These are phyloP conservation scores for Hydrocynus forskahlii DNA, from an alignment of 2,797 vertebrate species.

Conservation along the genomic window DNA sequence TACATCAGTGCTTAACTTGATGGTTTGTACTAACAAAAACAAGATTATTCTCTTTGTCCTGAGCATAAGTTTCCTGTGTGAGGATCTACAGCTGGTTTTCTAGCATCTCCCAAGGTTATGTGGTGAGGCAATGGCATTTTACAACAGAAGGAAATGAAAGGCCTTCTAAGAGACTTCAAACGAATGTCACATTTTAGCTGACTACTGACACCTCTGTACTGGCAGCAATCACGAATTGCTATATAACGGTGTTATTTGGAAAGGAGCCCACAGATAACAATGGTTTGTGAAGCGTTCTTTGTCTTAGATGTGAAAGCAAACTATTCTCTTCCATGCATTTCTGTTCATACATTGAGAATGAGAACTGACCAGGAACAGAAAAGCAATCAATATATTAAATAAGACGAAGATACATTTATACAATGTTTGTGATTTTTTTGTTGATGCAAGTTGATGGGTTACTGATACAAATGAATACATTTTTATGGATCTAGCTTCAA, in stretches of 20 bases:
- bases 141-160: slow-evolving; percentile 1
- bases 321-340: too few relatives aligned
- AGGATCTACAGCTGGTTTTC: background rate
- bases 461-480: too few relatives aligned
- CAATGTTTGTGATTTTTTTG: too few relatives aligned
- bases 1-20: background rate
- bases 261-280: background rate
- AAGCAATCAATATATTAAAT: too few relatives aligned
- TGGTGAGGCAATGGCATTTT: background rate
- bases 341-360: too few relatives aligned
- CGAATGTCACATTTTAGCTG: background rate
- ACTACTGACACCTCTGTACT: background rate
- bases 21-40: background rate
- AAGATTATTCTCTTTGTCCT: background rate
- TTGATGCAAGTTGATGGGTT: too few relatives aligned
- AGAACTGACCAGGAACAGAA: too few relatives aligned
- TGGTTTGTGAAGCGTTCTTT: background rate
- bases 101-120: background rate
- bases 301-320: background rate
- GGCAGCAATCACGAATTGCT: background rate
- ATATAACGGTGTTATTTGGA: background rate
- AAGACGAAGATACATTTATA: too few relatives aligned
- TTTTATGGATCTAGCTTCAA: too few relatives aligned
- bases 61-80: background rate
- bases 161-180: background rate